A percentile compares a stretch with the other conserved stretches of the same genome.
Conservation (phyloP, 2,113 vertebrate genomes). For the Epinephelus moara region DNA sequence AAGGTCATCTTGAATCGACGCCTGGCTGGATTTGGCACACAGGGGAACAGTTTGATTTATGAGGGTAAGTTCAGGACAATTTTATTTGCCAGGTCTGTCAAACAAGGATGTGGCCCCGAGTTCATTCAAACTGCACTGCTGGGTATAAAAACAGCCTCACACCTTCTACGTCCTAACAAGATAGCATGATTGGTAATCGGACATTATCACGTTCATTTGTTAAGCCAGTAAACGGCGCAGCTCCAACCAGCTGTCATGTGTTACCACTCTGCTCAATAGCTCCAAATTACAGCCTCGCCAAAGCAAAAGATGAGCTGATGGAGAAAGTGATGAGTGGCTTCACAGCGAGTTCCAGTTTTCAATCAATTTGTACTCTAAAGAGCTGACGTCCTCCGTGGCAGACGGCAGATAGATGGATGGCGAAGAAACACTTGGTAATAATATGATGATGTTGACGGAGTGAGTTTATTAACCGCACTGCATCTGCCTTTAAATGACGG, state of each 20-base stretch:
- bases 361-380: not conserved
- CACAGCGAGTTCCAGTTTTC: slow-evolving; percentile 1
- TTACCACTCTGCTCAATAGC: not conserved
- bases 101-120: not conserved
- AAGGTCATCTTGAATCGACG: slow-evolving; percentile 1
- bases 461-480: not conserved
- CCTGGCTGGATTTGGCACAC: not conserved
- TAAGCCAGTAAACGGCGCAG: not conserved
- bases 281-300: slow-evolving; percentile 1
- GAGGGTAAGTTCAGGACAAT: not conserved
- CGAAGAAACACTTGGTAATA: not conserved
- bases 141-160: not conserved
- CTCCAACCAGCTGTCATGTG: not conserved
- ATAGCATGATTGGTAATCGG: not conserved
- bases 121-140: not conserved
- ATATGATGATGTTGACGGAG: not conserved
- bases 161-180: not conserved
- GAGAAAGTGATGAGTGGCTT: slow-evolving; percentile 9
- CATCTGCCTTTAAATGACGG: slow-evolving; percentile 1
- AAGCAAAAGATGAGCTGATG: not conserved
- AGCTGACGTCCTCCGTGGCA: not conserved
- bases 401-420: not conserved
- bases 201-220: not conserved
- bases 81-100: not conserved
- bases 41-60: not conserved